Conservation (phyloP, 2,113 vertebrate species). For the Bambusicola thoracicus region DNA sequence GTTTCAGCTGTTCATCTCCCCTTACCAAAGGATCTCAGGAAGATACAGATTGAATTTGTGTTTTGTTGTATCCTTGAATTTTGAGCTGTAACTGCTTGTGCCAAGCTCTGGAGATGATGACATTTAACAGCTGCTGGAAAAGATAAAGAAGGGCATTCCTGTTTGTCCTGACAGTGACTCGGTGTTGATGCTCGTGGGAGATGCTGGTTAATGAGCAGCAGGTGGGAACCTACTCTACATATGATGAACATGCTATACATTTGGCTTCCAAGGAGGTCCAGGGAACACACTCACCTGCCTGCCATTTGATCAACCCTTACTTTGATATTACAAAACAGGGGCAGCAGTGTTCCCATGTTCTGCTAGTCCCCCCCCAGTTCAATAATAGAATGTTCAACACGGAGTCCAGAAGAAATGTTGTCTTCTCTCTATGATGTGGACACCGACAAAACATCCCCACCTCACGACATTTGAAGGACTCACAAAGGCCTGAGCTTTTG, state of each 20-base stretch:
- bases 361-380: not conserved
- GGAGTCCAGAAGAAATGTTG: not conserved
- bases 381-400: not conserved
- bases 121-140: not conserved
- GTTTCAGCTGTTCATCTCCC: not conserved
- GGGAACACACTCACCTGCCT: not conserved
- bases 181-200: not conserved
- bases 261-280: not conserved
- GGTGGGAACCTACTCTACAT: not conserved
- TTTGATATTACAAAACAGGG: not conserved
- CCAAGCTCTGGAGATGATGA: not conserved
- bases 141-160: not conserved
- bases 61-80: not conserved
- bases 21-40: not conserved
- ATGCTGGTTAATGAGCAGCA: not conserved
- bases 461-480: not conserved
- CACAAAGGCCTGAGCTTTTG: not conserved
- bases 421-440: accelerated
- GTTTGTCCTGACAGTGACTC: not conserved
- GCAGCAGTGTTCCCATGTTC: not conserved
- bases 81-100: not conserved
- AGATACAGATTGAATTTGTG: accelerated
- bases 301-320: not conserved
- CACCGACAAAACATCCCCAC: not conserved
- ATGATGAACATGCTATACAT: not conserved